phyloP scores from a whole-genome alignment of 2,797 vertebrate genomes.

The Graptemys geographica region DNA sequence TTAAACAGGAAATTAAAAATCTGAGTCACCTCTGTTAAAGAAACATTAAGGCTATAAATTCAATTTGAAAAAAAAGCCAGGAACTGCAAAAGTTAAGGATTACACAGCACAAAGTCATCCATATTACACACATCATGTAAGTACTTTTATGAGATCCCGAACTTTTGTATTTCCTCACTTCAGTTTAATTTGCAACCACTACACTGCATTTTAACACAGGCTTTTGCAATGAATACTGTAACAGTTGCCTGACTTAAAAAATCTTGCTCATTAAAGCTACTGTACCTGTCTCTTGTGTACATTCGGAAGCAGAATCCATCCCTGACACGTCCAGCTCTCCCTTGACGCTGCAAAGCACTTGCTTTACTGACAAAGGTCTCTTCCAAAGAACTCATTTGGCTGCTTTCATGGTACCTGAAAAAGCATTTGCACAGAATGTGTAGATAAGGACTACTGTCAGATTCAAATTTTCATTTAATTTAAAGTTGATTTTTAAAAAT shows the following conservation, averaged over 20 bases:
- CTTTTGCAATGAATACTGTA: not conserved
- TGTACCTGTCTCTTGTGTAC: slow-evolving; percentile 92
- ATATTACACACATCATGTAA: rapidly evolving
- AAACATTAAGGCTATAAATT: not conserved
- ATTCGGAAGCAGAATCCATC: slow-evolving; percentile 96
- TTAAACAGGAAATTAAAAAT: not conserved
- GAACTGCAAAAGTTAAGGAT: not conserved
- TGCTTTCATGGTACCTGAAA: slow-evolving; percentile 95
- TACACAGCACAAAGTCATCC: not conserved
- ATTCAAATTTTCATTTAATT: not conserved
- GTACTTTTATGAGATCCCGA: not conserved
- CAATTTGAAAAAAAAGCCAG: rapidly evolving
- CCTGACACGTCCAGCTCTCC: slow-evolving; percentile 92
- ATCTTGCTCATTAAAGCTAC: not conserved
- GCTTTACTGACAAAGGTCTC: slow-evolving; percentile 98
- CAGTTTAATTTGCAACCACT: not conserved
- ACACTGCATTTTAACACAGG: not conserved
- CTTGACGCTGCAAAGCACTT: slow-evolving; percentile 96
- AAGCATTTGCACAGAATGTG: slow-evolving; percentile 23
- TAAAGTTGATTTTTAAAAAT: not conserved
- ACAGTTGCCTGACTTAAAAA: not conserved
- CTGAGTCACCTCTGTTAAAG: not conserved
- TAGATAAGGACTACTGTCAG: not conserved
- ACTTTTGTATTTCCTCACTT: not conserved
- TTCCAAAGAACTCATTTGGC: slow-evolving; percentile 98